Conservation (phyloP, 37 sponge, comb jelly and placozoan species). For the Theonella swinhoei region DNA sequence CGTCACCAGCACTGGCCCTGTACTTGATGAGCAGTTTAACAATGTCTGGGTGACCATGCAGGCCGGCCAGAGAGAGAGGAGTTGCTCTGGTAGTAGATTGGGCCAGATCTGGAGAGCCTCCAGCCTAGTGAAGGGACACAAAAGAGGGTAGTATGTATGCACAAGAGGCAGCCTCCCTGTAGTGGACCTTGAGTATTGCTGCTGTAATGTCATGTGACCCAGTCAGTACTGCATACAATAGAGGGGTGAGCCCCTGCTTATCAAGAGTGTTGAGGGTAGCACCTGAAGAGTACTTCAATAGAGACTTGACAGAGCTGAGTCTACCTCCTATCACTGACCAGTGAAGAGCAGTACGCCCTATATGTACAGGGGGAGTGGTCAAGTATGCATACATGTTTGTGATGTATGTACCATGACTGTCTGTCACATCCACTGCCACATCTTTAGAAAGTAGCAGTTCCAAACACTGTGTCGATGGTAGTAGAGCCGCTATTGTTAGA, state of each 20-base stretch:
- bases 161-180: background rate
- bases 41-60: slow-evolving; percentile 21
- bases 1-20: background rate
- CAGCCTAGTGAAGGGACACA: background rate
- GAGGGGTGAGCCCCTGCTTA: slow-evolving; percentile 36
- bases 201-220: slow-evolving; percentile 7
- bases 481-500: slow-evolving; percentile 7
- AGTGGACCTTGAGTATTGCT: slow-evolving; percentile 11
- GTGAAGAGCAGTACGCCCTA: slow-evolving; percentile 32
- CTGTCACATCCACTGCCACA: slow-evolving; percentile 11
- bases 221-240: slow-evolving; percentile 11
- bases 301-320: slow-evolving; percentile 12
- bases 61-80: slow-evolving; percentile 52
- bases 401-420: background rate
- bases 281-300: slow-evolving; percentile 41
- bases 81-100: slow-evolving; percentile 36
- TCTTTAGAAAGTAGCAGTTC: slow-evolving; percentile 28
- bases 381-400: too few relatives aligned
- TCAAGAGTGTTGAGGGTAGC: background rate
- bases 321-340: slow-evolving; percentile 28
- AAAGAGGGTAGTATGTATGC: background rate
- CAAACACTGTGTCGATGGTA: background rate
- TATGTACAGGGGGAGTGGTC: too few relatives aligned
- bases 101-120: slow-evolving; percentile 7
- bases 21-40: slow-evolving; percentile 50